A percentile compares a stretch with the other conserved stretches of the same genome.
Evolutionary conservation across 2,113 vertebrate species (phyloP).

Genomic region (Gambusia holbrooki): DNA sequence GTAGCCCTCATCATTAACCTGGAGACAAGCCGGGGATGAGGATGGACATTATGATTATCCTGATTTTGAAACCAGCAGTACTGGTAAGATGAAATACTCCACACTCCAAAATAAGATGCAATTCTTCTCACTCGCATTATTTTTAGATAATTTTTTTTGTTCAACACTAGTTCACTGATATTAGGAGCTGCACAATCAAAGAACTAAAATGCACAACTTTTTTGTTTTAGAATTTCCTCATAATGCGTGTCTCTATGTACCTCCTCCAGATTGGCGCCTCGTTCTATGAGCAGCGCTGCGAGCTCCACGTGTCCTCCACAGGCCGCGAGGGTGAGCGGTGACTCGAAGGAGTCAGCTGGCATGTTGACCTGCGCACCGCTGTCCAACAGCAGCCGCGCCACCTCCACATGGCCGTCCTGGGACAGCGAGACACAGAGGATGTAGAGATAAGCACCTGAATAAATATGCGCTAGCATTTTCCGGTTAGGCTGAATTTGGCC

Average conservation of each 20-base stretch:
- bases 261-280: slow-evolving; percentile 98
- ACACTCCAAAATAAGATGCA: too few relatives aligned
- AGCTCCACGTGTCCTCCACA: slow-evolving; percentile 97
- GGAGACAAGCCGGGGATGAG: slow-evolving; percentile 33
- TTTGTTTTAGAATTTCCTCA: too few relatives aligned
- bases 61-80: too few relatives aligned
- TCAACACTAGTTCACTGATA: background rate
- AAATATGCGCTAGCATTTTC: slow-evolving; percentile 12
- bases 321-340: slow-evolving; percentile 94
- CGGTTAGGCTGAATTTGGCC: background rate
- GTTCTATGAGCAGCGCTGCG: slow-evolving; percentile 94
- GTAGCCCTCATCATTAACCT: slow-evolving; percentile 98
- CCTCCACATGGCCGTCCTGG: slow-evolving; percentile 98
- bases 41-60: background rate
- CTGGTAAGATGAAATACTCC: too few relatives aligned
- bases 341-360: slow-evolving; percentile 98
- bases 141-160: background rate
- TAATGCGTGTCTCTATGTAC: slow-evolving; percentile 27
- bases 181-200: background rate
- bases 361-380: slow-evolving; percentile 99
- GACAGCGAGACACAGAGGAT: slow-evolving; percentile 77
- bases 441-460: slow-evolving; percentile 73
- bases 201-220: background rate
- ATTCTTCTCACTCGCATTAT: too few relatives aligned
- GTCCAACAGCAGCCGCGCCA: slow-evolving; percentile 96